Percentiles rank a stretch among this genome's conserved stretches.
phyloP scores from a whole-genome alignment of 2,888 invertebrate species.

The Caenorhabditis virilis region DNA sequence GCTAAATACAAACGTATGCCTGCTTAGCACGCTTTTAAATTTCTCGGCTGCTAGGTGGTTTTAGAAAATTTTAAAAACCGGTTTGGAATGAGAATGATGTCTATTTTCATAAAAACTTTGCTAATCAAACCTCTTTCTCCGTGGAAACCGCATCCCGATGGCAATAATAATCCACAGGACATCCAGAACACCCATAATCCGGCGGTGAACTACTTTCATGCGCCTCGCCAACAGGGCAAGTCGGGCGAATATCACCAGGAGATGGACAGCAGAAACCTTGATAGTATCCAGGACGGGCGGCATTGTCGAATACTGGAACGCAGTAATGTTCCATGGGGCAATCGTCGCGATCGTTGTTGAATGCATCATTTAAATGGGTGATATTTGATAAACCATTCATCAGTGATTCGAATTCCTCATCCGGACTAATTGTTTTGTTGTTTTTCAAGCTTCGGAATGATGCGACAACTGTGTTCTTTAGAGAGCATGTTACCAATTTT shows the following conservation, averaged over 20 bases:
- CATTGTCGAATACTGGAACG: slow-evolving; percentile 62
- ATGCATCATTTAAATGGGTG: slow-evolving; percentile 8
- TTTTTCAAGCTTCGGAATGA: slow-evolving; percentile 29
- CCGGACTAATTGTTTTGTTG: slow-evolving; percentile 12
- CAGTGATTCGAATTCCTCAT: slow-evolving; percentile 19
- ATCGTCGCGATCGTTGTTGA: slow-evolving; percentile 26
- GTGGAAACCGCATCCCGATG: slow-evolving; percentile 60
- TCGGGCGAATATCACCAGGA: slow-evolving; percentile 56
- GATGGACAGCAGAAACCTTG: slow-evolving; percentile 66
- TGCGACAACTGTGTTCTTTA: slow-evolving; percentile 17
- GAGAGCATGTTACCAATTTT: slow-evolving; percentile 45
- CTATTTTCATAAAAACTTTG: too few species aligned
- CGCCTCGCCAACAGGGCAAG: slow-evolving; percentile 63
- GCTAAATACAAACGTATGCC: too few species aligned
- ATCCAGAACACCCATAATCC: slow-evolving; percentile 52
- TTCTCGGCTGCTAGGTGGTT: too few species aligned
- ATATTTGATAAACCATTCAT: slow-evolving; percentile 10
- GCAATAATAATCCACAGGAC: slow-evolving; percentile 63
- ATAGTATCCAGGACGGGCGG: slow-evolving; percentile 52
- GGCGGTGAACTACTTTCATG: slow-evolving; percentile 57
- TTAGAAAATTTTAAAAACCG: too few species aligned
- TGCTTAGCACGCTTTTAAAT: too few species aligned
- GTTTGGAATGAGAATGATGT: too few species aligned
- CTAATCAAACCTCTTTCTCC: slow-evolving; percentile 49
- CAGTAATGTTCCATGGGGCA: slow-evolving; percentile 62